Conservation (phyloP, 2,113 vertebrate genomes). For the Sceloporus undulatus region DNA sequence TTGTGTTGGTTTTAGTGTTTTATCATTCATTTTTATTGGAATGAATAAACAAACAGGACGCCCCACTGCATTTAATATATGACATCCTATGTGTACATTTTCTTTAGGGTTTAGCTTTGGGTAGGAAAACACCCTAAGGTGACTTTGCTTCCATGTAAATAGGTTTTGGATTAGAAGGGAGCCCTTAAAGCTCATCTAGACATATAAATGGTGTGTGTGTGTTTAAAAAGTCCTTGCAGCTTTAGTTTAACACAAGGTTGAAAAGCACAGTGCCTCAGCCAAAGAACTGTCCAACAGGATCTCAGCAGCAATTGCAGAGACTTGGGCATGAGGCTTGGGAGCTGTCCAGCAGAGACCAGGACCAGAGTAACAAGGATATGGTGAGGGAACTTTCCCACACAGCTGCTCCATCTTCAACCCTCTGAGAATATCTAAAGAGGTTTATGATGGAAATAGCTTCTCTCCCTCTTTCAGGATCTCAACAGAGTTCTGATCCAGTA, state of each 20-base stretch:
- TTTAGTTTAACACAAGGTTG: not conserved
- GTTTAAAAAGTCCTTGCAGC: not conserved
- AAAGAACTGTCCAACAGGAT: not conserved
- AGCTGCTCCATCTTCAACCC: not conserved
- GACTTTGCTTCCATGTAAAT: not conserved
- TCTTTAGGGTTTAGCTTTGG: not conserved
- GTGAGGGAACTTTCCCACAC: not conserved
- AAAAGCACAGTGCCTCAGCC: not conserved
- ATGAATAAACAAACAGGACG: no score
- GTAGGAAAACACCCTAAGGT: not conserved
- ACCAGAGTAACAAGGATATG: no score
- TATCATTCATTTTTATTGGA: no score
- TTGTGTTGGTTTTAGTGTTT: no score
- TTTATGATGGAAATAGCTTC: not conserved
- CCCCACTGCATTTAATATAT: not conserved
- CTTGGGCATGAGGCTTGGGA: not conserved
- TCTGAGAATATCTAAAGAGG: not conserved
- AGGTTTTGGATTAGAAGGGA: not conserved
- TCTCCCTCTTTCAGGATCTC: not conserved
- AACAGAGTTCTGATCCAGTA: not conserved
- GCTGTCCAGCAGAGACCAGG: conserved; percentile 14
- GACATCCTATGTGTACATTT: not conserved
- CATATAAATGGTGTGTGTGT: no score
- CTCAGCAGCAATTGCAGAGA: not conserved
- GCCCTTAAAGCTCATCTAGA: not conserved